These are phyloP conservation scores for Syngnathus acus DNA, from an alignment of 2,797 vertebrate genomes.

Conservation along the genomic window DNA sequence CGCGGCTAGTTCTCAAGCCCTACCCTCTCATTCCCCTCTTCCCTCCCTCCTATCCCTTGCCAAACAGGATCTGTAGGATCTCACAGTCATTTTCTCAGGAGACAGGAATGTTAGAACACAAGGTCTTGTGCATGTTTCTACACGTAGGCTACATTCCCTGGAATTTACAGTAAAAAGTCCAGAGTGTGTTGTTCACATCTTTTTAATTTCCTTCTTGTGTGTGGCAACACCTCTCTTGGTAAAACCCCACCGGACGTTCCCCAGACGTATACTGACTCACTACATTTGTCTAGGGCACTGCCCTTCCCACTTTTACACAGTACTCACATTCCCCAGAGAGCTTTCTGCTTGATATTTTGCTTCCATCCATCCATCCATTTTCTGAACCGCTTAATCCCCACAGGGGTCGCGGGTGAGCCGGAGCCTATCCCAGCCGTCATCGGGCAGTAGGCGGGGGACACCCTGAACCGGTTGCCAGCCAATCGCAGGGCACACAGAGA, in stretches of 20 bases:
- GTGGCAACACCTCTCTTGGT: slow-evolving; percentile 26
- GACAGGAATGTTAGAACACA: slow-evolving; percentile 70
- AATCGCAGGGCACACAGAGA: no score
- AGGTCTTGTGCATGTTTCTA: slow-evolving; percentile 56
- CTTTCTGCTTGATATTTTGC: not conserved
- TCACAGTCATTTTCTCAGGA: slow-evolving; percentile 72
- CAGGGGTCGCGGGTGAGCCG: no score
- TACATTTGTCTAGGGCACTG: slow-evolving; percentile 35
- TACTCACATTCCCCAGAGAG: not conserved
- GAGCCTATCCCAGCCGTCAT: no score
- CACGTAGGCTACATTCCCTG: slow-evolving; percentile 58
- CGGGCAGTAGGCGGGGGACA: no score
- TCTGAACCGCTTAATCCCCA: no score
- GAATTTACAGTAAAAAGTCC: slow-evolving; percentile 48
- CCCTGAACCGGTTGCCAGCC: no score
- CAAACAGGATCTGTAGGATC: slow-evolving; percentile 78
- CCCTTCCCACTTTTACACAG: slow-evolving; percentile 13
- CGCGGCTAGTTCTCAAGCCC: slow-evolving; percentile 57
- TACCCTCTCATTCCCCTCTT: slow-evolving; percentile 54
- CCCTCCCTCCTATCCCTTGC: slow-evolving; percentile 66
- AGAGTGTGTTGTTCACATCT: slow-evolving; percentile 31
- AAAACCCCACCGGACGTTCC: slow-evolving; percentile 32
- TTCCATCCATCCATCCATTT: no score
- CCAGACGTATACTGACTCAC: slow-evolving; percentile 60
- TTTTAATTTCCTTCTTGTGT: slow-evolving; percentile 33